Evolutionary conservation across 2,113 vertebrate genomes (phyloP).

Genomic region (Tretioscincus oriximinensis): DNA sequence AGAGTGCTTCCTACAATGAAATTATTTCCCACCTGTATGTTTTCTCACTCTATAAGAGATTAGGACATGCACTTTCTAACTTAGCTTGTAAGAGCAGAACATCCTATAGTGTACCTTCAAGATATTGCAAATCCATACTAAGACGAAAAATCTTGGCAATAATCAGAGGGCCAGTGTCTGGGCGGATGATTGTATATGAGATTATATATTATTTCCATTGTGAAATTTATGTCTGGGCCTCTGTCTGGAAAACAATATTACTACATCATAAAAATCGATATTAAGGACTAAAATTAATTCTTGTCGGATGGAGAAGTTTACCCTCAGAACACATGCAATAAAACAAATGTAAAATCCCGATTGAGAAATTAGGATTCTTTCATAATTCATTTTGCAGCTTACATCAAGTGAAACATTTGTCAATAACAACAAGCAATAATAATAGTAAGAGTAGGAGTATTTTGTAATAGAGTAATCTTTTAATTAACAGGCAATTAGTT

Average conservation of each 20-base stretch:
- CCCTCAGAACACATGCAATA: not conserved
- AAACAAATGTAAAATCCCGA: not conserved
- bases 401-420: slow-evolving; percentile 47
- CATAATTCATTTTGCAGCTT: not conserved
- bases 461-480: slow-evolving; percentile 64
- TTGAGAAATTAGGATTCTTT: not conserved
- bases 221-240: not conserved
- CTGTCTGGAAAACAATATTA: not conserved
- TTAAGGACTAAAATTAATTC: not conserved
- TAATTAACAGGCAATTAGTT: slow-evolving; percentile 67
- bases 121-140: not conserved
- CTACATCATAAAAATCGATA: not conserved
- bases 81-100: not conserved
- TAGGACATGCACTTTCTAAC: not conserved
- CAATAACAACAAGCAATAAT: slow-evolving; percentile 62
- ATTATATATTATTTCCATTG: not conserved
- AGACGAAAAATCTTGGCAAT: not conserved
- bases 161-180: not conserved
- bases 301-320: not conserved
- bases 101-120: not conserved
- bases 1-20: no score
- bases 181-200: not conserved
- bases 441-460: not conserved
- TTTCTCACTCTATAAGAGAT: no score
- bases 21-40: no score